Conservation (phyloP, 2,888 invertebrate genomes). For the Agrotis exclamationis region DNA sequence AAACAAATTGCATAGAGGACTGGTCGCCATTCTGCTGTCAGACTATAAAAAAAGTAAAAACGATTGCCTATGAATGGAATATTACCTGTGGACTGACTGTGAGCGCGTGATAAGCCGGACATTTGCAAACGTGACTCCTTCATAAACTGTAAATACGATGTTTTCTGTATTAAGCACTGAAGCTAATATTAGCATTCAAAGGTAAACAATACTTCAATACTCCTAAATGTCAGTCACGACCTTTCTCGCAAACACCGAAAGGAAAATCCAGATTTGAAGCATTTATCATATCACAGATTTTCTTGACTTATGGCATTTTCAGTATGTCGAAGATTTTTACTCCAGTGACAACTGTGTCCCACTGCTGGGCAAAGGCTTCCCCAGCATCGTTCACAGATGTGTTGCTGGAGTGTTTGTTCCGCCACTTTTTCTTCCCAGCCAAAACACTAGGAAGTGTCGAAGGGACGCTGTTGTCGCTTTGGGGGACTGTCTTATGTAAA, state of each 20-base stretch:
- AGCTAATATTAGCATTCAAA: constrained; percentile 32
- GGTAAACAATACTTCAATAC: constrained; percentile 5
- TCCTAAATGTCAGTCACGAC: constrained; percentile 17
- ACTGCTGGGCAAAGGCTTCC: no score
- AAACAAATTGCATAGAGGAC: constrained; percentile 36
- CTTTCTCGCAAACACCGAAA: neutral
- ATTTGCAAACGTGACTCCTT: constrained; percentile 54
- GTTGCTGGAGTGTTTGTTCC: no score
- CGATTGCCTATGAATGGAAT: constrained; percentile 53
- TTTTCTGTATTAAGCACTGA: constrained; percentile 27
- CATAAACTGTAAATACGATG: constrained; percentile 40
- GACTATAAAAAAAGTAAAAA: constrained; percentile 47
- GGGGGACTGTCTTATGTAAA: no score
- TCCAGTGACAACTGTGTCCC: neutral
- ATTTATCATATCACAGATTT: no score
- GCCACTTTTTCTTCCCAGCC: no score
- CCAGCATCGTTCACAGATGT: no score
- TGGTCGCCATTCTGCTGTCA: constrained; percentile 24
- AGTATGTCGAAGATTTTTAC: neutral
- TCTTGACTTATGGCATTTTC: no score
- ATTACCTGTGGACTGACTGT: constrained; percentile 42
- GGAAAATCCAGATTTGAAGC: neutral
- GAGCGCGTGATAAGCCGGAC: constrained; percentile 53
- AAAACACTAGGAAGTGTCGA: no score
- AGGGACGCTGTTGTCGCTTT: no score